phyloP scores from a whole-genome alignment of 30 jellyfish, hydroid and myxozoan species.

The Catostylus mosaicus region DNA sequence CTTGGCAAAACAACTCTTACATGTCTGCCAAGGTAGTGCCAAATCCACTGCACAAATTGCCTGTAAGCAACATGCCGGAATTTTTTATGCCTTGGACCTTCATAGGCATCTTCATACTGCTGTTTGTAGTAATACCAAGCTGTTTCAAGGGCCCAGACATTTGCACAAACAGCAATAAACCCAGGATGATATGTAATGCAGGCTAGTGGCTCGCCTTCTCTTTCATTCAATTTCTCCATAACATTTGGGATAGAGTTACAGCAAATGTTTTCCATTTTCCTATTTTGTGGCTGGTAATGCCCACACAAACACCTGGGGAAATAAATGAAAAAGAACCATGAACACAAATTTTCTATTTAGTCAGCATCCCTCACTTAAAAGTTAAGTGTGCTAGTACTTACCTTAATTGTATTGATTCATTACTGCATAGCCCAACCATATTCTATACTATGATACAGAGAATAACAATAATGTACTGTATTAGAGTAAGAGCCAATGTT shows the following conservation, averaged over 20 bases:
- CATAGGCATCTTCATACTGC: conserved; percentile 36
- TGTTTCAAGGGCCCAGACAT: conserved; percentile 17
- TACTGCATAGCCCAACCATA: no score
- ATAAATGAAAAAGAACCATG: background rate
- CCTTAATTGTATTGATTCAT: no score
- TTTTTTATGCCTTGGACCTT: conserved; percentile 38
- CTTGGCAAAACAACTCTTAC: conserved; percentile 21
- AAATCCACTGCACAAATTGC: conserved; percentile 18
- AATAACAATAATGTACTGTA: background rate
- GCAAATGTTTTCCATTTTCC: conserved; percentile 11
- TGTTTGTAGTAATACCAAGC: conserved; percentile 37
- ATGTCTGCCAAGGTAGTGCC: conserved; percentile 20
- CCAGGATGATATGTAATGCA: conserved; percentile 41
- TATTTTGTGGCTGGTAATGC: conserved; percentile 16
- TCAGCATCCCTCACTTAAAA: background rate
- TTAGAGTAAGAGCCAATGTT: background rate
- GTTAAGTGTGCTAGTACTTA: background rate
- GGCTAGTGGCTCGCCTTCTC: conserved; percentile 13
- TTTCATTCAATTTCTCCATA: conserved; percentile 15
- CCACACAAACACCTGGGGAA: conserved; percentile 35
- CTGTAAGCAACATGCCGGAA: conserved; percentile 12
- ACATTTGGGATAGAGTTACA: conserved; percentile 8
- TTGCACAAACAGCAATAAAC: conserved; percentile 22
- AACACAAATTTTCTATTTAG: background rate
- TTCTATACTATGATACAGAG: no score